Evolutionary conservation across 1,140 invertebrate genomes (phyloP).

Genomic region (Andricus grossulariae): DNA sequence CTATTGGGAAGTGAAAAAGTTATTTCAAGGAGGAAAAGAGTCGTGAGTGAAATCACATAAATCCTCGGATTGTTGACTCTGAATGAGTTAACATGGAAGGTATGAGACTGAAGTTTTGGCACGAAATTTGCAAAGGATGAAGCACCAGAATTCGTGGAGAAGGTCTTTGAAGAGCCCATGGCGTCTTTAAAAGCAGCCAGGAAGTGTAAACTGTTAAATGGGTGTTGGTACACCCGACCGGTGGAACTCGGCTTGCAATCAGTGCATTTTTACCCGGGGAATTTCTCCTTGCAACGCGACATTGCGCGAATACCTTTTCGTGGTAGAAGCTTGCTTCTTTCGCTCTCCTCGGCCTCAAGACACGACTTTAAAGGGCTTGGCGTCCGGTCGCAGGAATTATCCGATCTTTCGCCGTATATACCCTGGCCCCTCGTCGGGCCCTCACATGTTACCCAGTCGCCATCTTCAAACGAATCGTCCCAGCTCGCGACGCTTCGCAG

Average conservation of each 20-base stretch:
- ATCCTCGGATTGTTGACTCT: too few species aligned
- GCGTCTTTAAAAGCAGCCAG: not conserved
- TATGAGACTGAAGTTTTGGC: too few species aligned
- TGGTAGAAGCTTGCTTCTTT: constrained; percentile 43
- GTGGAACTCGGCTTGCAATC: constrained; percentile 32
- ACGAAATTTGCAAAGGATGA: not conserved
- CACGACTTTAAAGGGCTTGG: constrained; percentile 47
- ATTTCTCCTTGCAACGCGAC: constrained; percentile 39
- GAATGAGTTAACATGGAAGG: too few species aligned
- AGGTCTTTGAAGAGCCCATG: constrained; percentile 4
- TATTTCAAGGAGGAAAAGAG: too few species aligned
- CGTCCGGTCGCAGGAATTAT: constrained; percentile 40
- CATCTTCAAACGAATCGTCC: constrained; percentile 29
- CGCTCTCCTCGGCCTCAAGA: constrained; percentile 23
- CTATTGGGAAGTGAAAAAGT: too few species aligned
- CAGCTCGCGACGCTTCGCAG: constrained; percentile 18
- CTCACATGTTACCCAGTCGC: constrained; percentile 21
- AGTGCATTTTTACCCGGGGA: constrained; percentile 48
- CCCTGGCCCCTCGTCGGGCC: constrained; percentile 13
- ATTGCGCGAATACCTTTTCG: constrained; percentile 48
- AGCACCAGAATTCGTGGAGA: not conserved
- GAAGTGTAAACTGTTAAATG: constrained; percentile 34
- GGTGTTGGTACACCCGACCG: constrained; percentile 19
- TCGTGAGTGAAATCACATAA: too few species aligned
- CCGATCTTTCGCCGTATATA: constrained; percentile 39